phyloP scores from a whole-genome alignment of 2,888 invertebrate species.

The Pyralis farinalis region DNA sequence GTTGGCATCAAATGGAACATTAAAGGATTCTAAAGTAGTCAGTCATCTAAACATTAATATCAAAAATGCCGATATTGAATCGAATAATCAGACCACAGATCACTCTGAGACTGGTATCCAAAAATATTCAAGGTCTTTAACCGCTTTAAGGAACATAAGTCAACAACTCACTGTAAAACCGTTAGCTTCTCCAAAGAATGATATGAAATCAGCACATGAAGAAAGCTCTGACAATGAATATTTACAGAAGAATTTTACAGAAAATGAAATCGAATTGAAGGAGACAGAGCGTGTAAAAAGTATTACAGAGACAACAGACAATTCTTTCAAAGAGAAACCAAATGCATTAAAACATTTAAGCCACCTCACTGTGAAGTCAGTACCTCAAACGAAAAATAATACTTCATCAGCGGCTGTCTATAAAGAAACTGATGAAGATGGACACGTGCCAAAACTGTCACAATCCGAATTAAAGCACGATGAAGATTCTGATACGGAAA shows the following conservation, averaged over 20 bases:
- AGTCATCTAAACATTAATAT: not conserved
- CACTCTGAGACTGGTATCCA: not conserved
- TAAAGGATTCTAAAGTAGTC: not conserved
- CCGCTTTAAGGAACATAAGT: constrained; percentile 22
- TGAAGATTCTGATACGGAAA: not conserved
- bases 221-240: not conserved
- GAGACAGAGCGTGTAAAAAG: not conserved
- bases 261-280: not conserved
- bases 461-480: constrained; percentile 1
- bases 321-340: constrained; percentile 21
- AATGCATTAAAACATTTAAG: constrained; percentile 51
- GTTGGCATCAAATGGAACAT: not conserved
- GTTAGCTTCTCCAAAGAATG: constrained; percentile 9
- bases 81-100: not conserved
- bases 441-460: not conserved
- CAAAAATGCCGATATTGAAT: not conserved
- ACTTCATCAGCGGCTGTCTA: constrained; percentile 9
- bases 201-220: constrained; percentile 8
- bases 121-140: constrained; percentile 12
- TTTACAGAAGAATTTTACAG: no score
- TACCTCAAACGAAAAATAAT: constrained; percentile 27
- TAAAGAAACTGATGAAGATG: constrained; percentile 6
- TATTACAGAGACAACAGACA: constrained; percentile 10
- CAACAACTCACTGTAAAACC: constrained; percentile 20
- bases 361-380: constrained; percentile 51